These are phyloP conservation scores for Falco naumanni DNA, from an alignment of 2,797 vertebrate genomes.

Conservation along the genomic window DNA sequence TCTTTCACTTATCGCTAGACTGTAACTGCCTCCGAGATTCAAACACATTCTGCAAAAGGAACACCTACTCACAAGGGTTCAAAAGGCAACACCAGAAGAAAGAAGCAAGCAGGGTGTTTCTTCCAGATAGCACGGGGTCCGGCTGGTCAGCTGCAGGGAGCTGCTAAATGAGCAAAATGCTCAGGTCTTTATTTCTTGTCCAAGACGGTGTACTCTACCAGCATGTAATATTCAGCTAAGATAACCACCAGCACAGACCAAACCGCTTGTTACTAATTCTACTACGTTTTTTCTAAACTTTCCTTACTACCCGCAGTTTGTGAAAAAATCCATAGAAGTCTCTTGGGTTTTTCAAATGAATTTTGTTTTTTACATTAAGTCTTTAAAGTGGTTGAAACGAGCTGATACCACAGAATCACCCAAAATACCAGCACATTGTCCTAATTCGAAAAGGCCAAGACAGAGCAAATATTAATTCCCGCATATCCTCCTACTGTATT, in stretches of 20 bases:
- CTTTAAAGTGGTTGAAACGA: background rate
- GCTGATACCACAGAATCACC: background rate
- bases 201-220: background rate
- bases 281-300: background rate
- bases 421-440: background rate
- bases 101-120: rapidly evolving
- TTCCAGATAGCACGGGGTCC: background rate
- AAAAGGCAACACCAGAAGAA: background rate
- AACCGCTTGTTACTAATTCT: background rate
- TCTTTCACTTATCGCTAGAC: background rate
- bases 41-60: background rate
- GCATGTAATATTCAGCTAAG: background rate
- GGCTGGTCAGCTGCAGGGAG: background rate
- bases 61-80: background rate
- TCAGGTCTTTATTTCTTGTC: background rate
- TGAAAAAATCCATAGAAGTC: background rate
- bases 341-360: background rate
- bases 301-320: background rate
- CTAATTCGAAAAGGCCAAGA: background rate
- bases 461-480: background rate
- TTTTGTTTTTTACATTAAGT: background rate
- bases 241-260: background rate
- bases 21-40: background rate
- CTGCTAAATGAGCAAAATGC: background rate
- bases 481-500: background rate